A percentile compares a stretch with the other conserved stretches of the same genome.
phyloP scores from a whole-genome alignment of 1,140 invertebrate genomes.

The Procambarus virginalis region DNA sequence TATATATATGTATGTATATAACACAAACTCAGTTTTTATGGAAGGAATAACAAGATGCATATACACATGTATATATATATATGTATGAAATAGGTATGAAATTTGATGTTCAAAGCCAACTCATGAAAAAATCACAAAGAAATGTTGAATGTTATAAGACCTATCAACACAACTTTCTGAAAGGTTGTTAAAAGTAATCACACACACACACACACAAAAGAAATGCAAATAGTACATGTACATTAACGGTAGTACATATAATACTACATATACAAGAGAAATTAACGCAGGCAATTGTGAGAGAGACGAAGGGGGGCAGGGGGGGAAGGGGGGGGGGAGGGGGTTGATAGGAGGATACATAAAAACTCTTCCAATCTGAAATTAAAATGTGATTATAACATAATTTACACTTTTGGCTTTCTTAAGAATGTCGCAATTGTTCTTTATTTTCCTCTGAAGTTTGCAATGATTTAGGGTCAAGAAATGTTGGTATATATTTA shows the following conservation, averaged over 20 bases:
- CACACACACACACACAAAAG: constrained; percentile 42
- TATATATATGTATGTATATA: constrained; percentile 47
- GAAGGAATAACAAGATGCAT: constrained; percentile 3
- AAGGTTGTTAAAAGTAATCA: constrained; percentile 15
- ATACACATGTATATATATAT: constrained; percentile 53
- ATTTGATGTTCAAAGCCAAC: too few relatives aligned
- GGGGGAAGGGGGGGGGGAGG: background rate
- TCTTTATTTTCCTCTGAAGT: too few relatives aligned
- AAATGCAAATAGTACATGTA: background rate
- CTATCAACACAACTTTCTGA: constrained; percentile 1
- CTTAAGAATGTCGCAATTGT: too few relatives aligned
- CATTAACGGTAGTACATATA: background rate
- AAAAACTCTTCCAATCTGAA: background rate
- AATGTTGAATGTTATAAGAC: too few relatives aligned
- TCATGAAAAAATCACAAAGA: too few relatives aligned
- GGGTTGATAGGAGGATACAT: background rate
- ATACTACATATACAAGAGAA: background rate
- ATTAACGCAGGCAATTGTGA: background rate
- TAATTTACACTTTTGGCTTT: too few relatives aligned
- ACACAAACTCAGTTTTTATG: background rate
- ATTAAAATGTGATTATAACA: constrained; percentile 1
- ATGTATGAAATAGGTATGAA: constrained; percentile 29
- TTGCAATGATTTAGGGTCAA: background rate
- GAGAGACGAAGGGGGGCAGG: background rate
- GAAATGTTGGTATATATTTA: background rate